Evolutionary conservation across 2,888 invertebrate species (phyloP), one percentile per base, ranked within the genome.

Genomic region (Idaea aversata): DNA sequence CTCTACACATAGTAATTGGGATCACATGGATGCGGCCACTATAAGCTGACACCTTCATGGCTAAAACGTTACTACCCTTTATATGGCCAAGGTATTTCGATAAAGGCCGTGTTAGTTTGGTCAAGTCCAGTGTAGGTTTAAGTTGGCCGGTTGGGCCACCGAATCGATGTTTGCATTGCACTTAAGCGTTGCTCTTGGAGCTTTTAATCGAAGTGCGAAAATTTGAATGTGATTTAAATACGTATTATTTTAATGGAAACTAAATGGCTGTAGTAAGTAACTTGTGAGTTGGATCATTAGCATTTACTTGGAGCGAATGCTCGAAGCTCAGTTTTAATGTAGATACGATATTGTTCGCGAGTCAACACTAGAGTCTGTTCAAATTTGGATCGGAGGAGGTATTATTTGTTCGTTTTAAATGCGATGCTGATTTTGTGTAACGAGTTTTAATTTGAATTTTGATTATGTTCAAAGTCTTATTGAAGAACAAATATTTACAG

Each of bases 161-260:
- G 59, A 59, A 69, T 68, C 83, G 77, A 77, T 91, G 91, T 93
- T 93, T 92, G 86, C 85, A 82, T 77, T 87, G 87, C 91, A 90
- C 92, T 92, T 90, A 90, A 84, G 85, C 83, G 84, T 80, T 84
- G 84, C 89, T 87, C 86, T 84, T 85, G 77, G 76, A 81, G 91
- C 90, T 90, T 91, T 91, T 90, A 90, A 91, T 91, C 90, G 90
- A 89, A 90, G 90, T 89, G 88, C 87, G 82, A 88, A 89, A 47
- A 91, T 91, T 91, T 90, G 87, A 91, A 90, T 91, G 82, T 85
- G 86, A 91, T 90, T 90, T 88, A 88, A 88, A 91, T 91, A 84
- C 86, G 86, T 84, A 88, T 89, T 88, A 88, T 90, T 87, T 83
- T 83, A 86, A 86, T 85, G 85, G 84, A 78, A 80, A 13, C 81